phyloP scores from a whole-genome alignment of 2,797 vertebrate genomes.

The Pseudochromis fuscus region DNA sequence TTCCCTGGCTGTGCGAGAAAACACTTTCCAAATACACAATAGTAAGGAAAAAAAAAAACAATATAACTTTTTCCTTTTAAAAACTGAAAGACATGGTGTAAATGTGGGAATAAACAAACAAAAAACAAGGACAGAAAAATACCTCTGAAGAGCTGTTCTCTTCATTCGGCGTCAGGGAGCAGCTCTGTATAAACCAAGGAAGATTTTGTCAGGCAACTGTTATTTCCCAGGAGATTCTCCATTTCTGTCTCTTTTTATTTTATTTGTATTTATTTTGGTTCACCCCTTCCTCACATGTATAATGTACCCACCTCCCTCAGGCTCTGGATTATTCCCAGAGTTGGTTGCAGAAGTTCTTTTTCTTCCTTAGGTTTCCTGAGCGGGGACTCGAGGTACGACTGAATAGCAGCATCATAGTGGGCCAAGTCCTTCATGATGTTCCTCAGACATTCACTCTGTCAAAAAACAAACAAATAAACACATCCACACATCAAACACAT shows the following conservation, averaged over 20 bases:
- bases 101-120: slow-evolving; percentile 31
- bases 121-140: slow-evolving; percentile 41
- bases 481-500: not conserved
- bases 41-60: not conserved
- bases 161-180: slow-evolving; percentile 20
- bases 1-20: not conserved
- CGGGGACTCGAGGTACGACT: slow-evolving; percentile 49
- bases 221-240: slow-evolving; percentile 64
- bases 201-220: slow-evolving; percentile 57
- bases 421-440: slow-evolving; percentile 88
- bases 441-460: slow-evolving; percentile 86
- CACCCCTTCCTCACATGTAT: not conserved
- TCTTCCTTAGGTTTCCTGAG: slow-evolving; percentile 5
- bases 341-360: slow-evolving; percentile 28
- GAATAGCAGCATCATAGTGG: slow-evolving; percentile 73
- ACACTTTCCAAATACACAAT: not conserved
- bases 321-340: slow-evolving; percentile 44
- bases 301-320: slow-evolving; percentile 64
- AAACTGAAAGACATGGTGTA: not conserved
- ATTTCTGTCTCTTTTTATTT: slow-evolving; percentile 1
- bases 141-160: slow-evolving; percentile 59
- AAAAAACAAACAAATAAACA: not conserved
- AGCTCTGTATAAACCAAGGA: slow-evolving; percentile 68
- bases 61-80: not conserved
- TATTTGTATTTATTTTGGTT: not conserved